Evolutionary conservation across 2,888 invertebrate species (phyloP), one percentile per base, ranked within the genome.

Genomic region (Ormyrus labotus): DNA sequence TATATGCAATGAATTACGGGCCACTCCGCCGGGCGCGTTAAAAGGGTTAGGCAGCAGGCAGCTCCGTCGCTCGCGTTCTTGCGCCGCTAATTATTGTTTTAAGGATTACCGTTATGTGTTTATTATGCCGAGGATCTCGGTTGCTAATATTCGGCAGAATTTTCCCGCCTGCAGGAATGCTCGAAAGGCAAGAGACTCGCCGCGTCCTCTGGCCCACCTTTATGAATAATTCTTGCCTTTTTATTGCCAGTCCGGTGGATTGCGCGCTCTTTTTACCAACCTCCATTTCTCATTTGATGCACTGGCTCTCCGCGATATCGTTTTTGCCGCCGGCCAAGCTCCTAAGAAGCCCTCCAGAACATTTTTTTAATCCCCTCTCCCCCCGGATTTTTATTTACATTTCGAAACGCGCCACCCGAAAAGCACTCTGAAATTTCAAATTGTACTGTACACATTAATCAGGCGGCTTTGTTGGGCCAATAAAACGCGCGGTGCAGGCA

Each of bases 61-160:
- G 63, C 48, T 45, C 6, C 64, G 47, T 50, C 81, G 67, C 69
- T 34, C 34, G 78, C 47, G 75, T 78, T 80, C 85, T 86, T 83
- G 85, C 85, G 82, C 80, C 85, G 88, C 90, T 90, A 90, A 90
- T 90, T 90, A 90, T 90, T 90, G 90, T 90, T 90, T 90, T 89
- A 89, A 89, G 90, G 90, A 90, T 90, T 90, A 90, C 88, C 88
- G 87, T 90, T 90, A 90, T 90, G 90, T 87, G 89, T 90, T 90
- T 90, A 90, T 90, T 90, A 90, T 90, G 87, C 90, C 34, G 86
- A 51, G 75, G 78, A 74, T 70, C 65, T 67, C 8, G 13, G 68
- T 63, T 34, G 64, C 7, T 73, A 72, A 89, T 88, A 88, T 89
- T 89, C 85, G 88, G 87, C 87, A 86, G 86, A 88, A 89, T 88